Percentiles rank a stretch among this genome's conserved stretches.
Conservation (phyloP, 2,888 invertebrate genomes). For the Lithophane semibrunnea region DNA sequence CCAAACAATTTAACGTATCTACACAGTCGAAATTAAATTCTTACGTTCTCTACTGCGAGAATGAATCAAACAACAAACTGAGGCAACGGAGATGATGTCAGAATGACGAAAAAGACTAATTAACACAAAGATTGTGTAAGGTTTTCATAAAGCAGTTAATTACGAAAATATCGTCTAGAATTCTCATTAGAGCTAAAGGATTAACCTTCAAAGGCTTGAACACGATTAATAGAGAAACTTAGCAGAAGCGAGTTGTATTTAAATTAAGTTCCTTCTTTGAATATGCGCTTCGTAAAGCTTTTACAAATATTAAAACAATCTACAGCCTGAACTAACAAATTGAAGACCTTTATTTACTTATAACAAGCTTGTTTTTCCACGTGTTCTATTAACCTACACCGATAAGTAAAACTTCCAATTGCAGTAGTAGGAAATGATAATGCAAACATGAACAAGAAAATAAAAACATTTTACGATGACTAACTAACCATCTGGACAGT, state of each 20-base stretch:
- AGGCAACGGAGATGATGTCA: conserved; percentile 80
- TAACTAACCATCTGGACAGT: conserved; percentile 73
- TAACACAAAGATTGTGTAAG: conserved; percentile 76
- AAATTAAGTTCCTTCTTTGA: conserved; percentile 23
- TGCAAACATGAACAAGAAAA: conserved; percentile 52
- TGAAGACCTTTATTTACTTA: conserved; percentile 6
- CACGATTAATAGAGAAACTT: conserved; percentile 19
- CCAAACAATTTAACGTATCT: conserved; percentile 63
- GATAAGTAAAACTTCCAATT: conserved; percentile 18
- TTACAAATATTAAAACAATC: conserved; percentile 35
- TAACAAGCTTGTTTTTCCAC: conserved; percentile 11
- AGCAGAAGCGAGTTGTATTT: conserved; percentile 12
- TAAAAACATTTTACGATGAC: conserved; percentile 69
- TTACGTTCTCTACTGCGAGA: conserved; percentile 72
- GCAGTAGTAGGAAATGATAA: conserved; percentile 36
- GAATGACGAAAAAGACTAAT: conserved; percentile 76
- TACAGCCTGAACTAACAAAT: conserved; percentile 18
- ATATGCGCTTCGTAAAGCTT: conserved; percentile 20
- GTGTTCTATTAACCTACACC: conserved; percentile 12
- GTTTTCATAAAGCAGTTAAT: conserved; percentile 74
- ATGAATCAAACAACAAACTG: conserved; percentile 82
- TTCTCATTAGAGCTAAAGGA: conserved; percentile 64
- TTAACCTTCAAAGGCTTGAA: conserved; percentile 59
- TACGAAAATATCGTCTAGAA: conserved; percentile 65
- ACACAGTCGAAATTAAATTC: conserved; percentile 72